A percentile compares a stretch with the other conserved stretches of the same genome.
Conservation (phyloP, 2,888 invertebrate species). For the Pelosia muscerda region DNA sequence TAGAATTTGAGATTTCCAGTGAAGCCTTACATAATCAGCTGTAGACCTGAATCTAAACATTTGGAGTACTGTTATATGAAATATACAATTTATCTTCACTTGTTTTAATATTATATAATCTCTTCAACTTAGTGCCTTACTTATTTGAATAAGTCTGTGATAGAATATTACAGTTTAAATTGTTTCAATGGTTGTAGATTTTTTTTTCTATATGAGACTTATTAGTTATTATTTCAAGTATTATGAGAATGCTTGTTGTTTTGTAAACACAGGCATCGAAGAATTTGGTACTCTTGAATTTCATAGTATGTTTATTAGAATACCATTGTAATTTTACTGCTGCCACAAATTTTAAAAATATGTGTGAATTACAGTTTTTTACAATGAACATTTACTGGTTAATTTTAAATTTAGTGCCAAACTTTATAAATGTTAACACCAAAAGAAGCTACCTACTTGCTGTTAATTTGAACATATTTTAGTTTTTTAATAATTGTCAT, state of each 20-base stretch:
- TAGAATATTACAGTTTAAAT: slow-evolving; percentile 52
- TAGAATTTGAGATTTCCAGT: slow-evolving; percentile 35
- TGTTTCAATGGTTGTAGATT: slow-evolving; percentile 31
- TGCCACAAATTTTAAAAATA: slow-evolving; percentile 37
- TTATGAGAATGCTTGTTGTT: slow-evolving; percentile 20
- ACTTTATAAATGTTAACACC: slow-evolving; percentile 31
- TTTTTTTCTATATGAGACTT: slow-evolving; percentile 28
- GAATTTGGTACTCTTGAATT: slow-evolving; percentile 23
- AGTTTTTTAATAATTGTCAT: background rate
- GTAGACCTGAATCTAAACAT: slow-evolving; percentile 39
- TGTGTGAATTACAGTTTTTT: slow-evolving; percentile 17
- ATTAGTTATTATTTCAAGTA: slow-evolving; percentile 36
- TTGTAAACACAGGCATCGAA: background rate
- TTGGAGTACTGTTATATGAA: slow-evolving; percentile 36
- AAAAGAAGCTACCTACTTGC: background rate
- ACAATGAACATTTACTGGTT: slow-evolving; percentile 8
- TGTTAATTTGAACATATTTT: slow-evolving; percentile 5
- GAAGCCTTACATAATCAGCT: slow-evolving; percentile 38
- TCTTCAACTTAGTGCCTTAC: slow-evolving; percentile 71
- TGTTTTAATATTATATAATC: slow-evolving; percentile 43
- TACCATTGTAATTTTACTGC: slow-evolving; percentile 34
- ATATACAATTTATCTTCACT: slow-evolving; percentile 47
- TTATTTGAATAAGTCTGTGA: slow-evolving; percentile 69
- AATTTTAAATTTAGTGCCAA: slow-evolving; percentile 58
- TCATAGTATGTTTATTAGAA: slow-evolving; percentile 32